Conservation (phyloP, 2,113 vertebrate genomes). For the Oostethus manadensis region DNA sequence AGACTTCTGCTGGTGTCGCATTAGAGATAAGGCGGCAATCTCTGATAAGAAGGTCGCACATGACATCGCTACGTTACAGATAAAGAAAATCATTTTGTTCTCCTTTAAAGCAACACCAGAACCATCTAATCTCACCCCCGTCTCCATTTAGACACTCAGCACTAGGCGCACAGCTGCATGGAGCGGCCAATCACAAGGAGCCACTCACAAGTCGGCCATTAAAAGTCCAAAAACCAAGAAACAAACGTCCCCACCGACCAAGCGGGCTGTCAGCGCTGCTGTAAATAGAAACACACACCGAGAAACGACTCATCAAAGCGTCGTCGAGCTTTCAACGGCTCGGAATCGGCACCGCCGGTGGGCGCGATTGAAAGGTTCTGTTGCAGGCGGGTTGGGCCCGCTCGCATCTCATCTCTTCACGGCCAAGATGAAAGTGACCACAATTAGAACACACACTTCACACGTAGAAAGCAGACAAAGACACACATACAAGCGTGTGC, state of each 20-base stretch:
- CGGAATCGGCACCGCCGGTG: neutral
- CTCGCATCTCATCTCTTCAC: neutral
- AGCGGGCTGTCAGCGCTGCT: slow-evolving; percentile 36
- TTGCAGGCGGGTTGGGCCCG: neutral
- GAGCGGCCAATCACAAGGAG: neutral
- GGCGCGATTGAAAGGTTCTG: neutral
- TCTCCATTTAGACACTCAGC: neutral
- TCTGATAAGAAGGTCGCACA: slow-evolving; percentile 12
- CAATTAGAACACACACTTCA: no score
- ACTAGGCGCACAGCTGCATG: no score
- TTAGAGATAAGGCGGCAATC: slow-evolving; percentile 6
- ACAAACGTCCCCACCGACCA: slow-evolving; percentile 7
- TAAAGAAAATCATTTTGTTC: slow-evolving; percentile 5
- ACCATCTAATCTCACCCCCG: neutral
- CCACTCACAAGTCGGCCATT: neutral
- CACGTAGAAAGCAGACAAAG: no score
- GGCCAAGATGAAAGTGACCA: no score
- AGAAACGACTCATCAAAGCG: slow-evolving; percentile 26
- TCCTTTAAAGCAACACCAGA: slow-evolving; percentile 6
- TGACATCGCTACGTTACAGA: neutral
- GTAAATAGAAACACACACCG: slow-evolving; percentile 34
- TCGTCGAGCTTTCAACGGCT: slow-evolving; percentile 9
- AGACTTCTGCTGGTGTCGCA: no score
- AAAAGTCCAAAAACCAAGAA: neutral
- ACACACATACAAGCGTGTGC: no score